These are phyloP conservation scores for Drosophila buzzatii DNA, from an alignment of 2,888 invertebrate species.

Conservation along the genomic window DNA sequence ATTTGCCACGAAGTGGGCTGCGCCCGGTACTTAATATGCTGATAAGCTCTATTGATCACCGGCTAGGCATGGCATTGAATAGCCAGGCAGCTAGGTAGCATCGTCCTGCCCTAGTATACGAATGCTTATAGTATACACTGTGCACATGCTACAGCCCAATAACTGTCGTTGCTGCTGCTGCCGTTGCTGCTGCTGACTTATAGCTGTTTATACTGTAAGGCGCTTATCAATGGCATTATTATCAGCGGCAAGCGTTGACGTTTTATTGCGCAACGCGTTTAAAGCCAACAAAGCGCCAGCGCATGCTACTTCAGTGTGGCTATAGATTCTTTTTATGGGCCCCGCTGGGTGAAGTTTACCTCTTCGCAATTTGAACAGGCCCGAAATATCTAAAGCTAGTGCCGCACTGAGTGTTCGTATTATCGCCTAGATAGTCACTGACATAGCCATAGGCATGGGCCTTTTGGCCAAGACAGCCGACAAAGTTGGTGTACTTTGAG, in stretches of 20 bases:
- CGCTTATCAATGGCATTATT: constrained; percentile 53
- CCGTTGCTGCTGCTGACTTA: not conserved
- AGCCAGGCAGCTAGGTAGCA: not conserved
- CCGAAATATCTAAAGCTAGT: constrained; percentile 1
- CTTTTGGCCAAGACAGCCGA: constrained; percentile 10
- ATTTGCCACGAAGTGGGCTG: not conserved
- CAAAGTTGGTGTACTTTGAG: constrained; percentile 4
- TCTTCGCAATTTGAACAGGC: not conserved
- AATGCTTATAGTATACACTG: not conserved
- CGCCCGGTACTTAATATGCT: constrained; percentile 22
- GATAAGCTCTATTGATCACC: constrained; percentile 59
- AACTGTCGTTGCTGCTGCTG: not conserved
- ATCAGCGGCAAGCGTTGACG: constrained; percentile 59
- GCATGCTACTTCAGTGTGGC: constrained; percentile 46
- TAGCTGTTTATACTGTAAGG: constrained; percentile 16
- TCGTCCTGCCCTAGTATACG: constrained; percentile 4
- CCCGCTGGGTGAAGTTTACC: constrained; percentile 16
- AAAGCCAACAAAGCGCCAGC: constrained; percentile 30
- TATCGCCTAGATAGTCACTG: constrained; percentile 10
- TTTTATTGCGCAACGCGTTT: constrained; percentile 61
- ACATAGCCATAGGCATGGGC: not conserved
- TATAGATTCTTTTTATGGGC: constrained; percentile 35
- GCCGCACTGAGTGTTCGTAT: constrained; percentile 14
- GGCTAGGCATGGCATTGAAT: constrained; percentile 30
- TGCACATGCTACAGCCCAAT: not conserved